Evolutionary conservation across 2,888 invertebrate genomes (phyloP).

Genomic region (Glyphotaelius pellucidus): DNA sequence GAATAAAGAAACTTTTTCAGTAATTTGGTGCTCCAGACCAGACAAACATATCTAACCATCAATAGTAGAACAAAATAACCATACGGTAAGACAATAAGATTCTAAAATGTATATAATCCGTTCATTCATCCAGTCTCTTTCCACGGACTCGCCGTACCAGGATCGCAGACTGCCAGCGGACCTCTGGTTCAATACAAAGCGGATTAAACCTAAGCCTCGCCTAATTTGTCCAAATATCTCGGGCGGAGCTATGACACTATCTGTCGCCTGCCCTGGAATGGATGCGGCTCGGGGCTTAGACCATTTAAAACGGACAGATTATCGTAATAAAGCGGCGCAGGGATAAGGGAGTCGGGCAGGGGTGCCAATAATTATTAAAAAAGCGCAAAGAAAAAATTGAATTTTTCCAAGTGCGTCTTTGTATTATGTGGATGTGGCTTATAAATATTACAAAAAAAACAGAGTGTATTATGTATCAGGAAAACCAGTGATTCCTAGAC

Average conservation of each 20-base stretch:
- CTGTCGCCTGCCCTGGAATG: slow-evolving; percentile 61
- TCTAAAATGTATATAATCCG: not conserved
- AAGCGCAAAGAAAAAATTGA: no score
- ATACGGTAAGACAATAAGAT: not conserved
- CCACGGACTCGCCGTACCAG: not conserved
- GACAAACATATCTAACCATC: not conserved
- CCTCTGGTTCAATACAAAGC: slow-evolving; percentile 61
- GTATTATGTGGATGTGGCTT: no score
- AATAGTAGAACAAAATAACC: not conserved
- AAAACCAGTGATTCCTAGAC: no score
- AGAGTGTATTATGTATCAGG: no score
- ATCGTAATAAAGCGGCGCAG: slow-evolving; percentile 62
- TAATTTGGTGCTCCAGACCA: not conserved
- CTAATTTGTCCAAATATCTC: slow-evolving; percentile 65
- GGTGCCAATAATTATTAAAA: not conserved
- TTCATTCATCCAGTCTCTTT: not conserved
- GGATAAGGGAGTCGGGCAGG: slow-evolving; percentile 21
- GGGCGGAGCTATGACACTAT: slow-evolving; percentile 64
- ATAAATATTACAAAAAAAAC: no score
- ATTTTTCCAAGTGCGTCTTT: not conserved
- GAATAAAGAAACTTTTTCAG: not conserved
- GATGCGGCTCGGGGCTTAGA: slow-evolving; percentile 59
- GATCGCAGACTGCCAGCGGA: not conserved
- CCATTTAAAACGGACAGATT: slow-evolving; percentile 64
- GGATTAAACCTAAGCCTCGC: slow-evolving; percentile 63